Percentiles rank a stretch among this genome's conserved stretches.
Conservation (phyloP, 2,797 vertebrate genomes). For the Rhinophrynus dorsalis region DNA sequence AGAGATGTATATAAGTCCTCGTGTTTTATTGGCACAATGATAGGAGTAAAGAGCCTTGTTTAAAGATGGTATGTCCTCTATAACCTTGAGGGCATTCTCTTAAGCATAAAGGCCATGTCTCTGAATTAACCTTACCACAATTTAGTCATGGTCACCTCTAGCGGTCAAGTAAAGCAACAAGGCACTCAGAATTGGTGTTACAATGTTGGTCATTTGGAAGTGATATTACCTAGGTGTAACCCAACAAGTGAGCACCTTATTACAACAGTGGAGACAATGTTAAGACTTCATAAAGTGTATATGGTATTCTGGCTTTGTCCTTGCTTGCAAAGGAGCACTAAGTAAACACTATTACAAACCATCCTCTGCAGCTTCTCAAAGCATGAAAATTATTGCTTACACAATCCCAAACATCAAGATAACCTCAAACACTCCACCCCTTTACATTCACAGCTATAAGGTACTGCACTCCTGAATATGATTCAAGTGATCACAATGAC, state of each 20-base stretch:
- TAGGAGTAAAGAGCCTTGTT: neutral
- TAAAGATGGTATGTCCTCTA: neutral
- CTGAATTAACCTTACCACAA: neutral
- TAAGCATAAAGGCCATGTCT: neutral
- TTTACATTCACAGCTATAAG: slow-evolving; percentile 4
- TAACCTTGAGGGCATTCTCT: neutral
- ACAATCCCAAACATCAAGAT: neutral
- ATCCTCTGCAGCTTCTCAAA: slow-evolving; percentile 4
- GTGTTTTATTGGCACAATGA: slow-evolving; percentile 4
- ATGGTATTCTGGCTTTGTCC: neutral
- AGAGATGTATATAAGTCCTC: neutral
- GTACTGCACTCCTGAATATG: neutral
- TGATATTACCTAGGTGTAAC: neutral
- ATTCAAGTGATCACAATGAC: neutral
- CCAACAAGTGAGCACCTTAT: neutral
- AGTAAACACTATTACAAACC: slow-evolving; percentile 8
- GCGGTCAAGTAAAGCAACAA: slow-evolving; percentile 12
- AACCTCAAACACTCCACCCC: neutral
- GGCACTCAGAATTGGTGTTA: slow-evolving; percentile 2
- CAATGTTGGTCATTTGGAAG: neutral
- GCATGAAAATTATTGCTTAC: slow-evolving; percentile 42
- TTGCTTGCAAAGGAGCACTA: neutral
- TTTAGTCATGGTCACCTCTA: neutral
- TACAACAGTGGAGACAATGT: neutral
- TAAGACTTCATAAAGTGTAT: neutral